These are phyloP conservation scores for Tolypeutes matacus DNA, from an alignment of 2,797 vertebrate genomes.

Conservation along the genomic window DNA sequence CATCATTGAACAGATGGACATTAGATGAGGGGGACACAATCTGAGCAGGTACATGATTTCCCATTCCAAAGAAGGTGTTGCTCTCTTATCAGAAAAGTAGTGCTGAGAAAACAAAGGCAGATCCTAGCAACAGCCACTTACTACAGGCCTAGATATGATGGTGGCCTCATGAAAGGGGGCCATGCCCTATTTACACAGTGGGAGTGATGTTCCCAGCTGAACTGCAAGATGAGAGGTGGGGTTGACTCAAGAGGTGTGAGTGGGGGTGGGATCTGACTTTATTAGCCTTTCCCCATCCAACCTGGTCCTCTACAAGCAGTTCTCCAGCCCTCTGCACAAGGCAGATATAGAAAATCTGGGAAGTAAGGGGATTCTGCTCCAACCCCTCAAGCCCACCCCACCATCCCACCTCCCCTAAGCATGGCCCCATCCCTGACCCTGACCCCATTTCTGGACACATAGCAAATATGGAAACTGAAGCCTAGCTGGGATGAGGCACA, in stretches of 20 bases:
- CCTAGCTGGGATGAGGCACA: conserved; percentile 2
- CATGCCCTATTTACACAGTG: too few species aligned
- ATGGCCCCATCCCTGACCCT: background rate
- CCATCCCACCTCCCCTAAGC: too few species aligned
- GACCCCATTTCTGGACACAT: conserved; percentile 28
- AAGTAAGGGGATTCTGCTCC: background rate
- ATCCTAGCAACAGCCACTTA: background rate
- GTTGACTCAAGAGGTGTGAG: too few species aligned
- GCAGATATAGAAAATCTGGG: background rate
- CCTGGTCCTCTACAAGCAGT: background rate
- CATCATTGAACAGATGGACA: background rate
- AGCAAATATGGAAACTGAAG: conserved; percentile 31
- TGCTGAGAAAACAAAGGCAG: conserved; percentile 57
- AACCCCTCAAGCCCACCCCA: background rate
- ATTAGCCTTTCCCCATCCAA: too few species aligned
- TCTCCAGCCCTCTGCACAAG: background rate
- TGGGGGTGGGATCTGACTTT: too few species aligned
- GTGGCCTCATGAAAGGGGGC: background rate
- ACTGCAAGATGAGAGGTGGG: too few species aligned
- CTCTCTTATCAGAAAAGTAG: conserved; percentile 62
- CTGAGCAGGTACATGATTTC: conserved; percentile 57
- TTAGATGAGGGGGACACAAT: background rate
- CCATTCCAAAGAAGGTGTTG: background rate
- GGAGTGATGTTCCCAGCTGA: too few species aligned
- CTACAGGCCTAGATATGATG: background rate